phyloP scores from a whole-genome alignment of 2,797 vertebrate genomes.

The Sebastes reedi region DNA sequence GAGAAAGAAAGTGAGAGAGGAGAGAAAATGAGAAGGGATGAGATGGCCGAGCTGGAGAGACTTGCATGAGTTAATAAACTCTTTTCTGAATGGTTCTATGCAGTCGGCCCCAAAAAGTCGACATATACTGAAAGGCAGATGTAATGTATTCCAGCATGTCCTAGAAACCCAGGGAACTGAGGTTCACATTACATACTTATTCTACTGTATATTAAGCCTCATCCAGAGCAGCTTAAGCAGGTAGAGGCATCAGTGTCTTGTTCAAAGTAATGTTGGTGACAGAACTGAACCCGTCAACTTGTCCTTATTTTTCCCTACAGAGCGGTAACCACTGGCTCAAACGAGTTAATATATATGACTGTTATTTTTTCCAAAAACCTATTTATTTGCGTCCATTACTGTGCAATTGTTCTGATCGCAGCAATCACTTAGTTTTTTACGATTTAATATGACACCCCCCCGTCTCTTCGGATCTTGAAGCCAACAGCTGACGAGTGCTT shows the following conservation, averaged over 20 bases:
- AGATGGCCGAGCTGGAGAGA: constrained; percentile 35
- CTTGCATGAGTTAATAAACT: constrained; percentile 66
- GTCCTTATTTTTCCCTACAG: not conserved
- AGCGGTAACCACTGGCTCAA: constrained; percentile 1
- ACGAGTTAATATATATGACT: not conserved
- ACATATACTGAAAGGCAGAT: constrained; percentile 30
- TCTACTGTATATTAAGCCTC: constrained; percentile 12
- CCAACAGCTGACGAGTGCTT: constrained; percentile 29
- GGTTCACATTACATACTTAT: constrained; percentile 34
- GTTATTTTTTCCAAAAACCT: constrained; percentile 16
- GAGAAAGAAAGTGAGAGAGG: not conserved
- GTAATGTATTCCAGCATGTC: constrained; percentile 64
- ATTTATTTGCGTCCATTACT: constrained; percentile 49
- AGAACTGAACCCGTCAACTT: constrained; percentile 26
- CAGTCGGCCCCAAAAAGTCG: constrained; percentile 34
- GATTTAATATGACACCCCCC: constrained; percentile 19
- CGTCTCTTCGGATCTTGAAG: constrained; percentile 26
- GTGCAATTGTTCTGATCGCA: constrained; percentile 21
- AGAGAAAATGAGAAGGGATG: constrained; percentile 13
- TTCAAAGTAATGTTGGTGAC: constrained; percentile 23
- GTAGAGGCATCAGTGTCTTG: constrained; percentile 20
- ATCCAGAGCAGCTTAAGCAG: constrained; percentile 17
- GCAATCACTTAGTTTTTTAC: constrained; percentile 31
- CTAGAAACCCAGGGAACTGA: constrained; percentile 56
- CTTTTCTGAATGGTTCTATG: constrained; percentile 51